Conservation (phyloP, 2,888 invertebrate species). For the Euphydryas editha region DNA sequence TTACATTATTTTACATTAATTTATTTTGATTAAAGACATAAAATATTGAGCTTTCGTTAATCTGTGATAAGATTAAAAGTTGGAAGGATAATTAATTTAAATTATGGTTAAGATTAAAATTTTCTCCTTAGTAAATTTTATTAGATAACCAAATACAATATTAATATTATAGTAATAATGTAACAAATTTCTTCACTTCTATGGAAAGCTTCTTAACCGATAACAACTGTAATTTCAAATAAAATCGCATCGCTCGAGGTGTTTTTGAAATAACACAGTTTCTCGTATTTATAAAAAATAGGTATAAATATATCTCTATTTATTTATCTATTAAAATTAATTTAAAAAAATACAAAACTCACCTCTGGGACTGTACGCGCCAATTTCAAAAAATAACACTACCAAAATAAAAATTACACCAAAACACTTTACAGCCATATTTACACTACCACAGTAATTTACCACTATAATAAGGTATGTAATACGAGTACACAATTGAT, state of each 20-base stretch:
- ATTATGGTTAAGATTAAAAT: too few relatives aligned
- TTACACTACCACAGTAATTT: slow-evolving; percentile 27
- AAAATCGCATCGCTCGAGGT: slow-evolving; percentile 36
- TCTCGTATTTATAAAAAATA: slow-evolving; percentile 28
- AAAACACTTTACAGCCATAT: slow-evolving; percentile 49
- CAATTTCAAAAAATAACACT: slow-evolving; percentile 54
- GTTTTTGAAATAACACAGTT: slow-evolving; percentile 34
- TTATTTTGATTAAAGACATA: too few relatives aligned
- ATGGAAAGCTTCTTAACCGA: slow-evolving; percentile 41
- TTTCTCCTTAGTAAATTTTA: too few relatives aligned
- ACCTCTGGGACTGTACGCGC: slow-evolving; percentile 74
- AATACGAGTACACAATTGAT: slow-evolving; percentile 9
- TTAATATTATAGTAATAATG: slow-evolving; percentile 4
- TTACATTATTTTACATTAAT: too few relatives aligned
- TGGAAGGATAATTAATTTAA: too few relatives aligned
- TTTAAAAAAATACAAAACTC: slow-evolving; percentile 44
- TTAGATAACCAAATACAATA: too few relatives aligned
- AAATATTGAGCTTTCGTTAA: too few relatives aligned
- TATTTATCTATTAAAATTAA: not conserved
- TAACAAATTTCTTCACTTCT: slow-evolving; percentile 19
- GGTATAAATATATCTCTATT: too few relatives aligned
- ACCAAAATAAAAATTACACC: slow-evolving; percentile 51
- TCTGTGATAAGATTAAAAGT: too few relatives aligned
- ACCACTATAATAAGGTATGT: slow-evolving; percentile 21
- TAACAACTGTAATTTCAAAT: slow-evolving; percentile 40